A percentile compares a stretch with the other conserved stretches of the same genome.
phyloP scores from a whole-genome alignment of 2,797 vertebrate genomes.

The Falco rusticolus region DNA sequence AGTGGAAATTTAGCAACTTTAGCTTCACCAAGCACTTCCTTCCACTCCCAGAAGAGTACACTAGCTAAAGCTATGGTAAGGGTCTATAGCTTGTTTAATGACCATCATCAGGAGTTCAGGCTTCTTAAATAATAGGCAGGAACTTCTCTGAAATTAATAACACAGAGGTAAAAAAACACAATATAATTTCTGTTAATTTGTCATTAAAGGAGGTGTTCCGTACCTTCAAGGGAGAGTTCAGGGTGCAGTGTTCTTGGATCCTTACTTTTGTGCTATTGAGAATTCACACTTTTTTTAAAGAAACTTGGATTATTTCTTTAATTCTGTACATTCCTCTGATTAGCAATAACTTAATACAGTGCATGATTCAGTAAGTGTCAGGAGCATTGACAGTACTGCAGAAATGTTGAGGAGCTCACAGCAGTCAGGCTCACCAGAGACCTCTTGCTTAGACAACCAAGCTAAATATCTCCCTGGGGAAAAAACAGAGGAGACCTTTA shows the following conservation, averaged over 20 bases:
- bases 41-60: background rate
- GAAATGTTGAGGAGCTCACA: background rate
- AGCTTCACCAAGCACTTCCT: background rate
- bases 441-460: background rate
- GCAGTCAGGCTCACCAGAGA: background rate
- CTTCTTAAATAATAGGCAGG: background rate
- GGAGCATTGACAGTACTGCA: background rate
- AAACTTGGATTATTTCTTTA: background rate
- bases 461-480: rapidly evolving
- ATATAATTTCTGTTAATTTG: background rate
- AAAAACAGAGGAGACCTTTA: background rate
- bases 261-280: background rate
- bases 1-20: background rate
- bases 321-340: background rate
- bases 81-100: background rate
- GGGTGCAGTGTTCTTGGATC: background rate
- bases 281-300: background rate
- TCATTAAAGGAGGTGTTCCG: background rate
- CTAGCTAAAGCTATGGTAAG: background rate
- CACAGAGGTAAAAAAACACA: background rate
- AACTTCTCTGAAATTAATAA: background rate
- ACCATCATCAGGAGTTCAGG: background rate
- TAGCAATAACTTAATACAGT: background rate
- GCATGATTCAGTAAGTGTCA: background rate
- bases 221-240: background rate